Percentiles rank a stretch among this genome's conserved stretches.
Evolutionary conservation across 2,888 invertebrate genomes (phyloP).

Genomic region (Apodemia hepburni): DNA sequence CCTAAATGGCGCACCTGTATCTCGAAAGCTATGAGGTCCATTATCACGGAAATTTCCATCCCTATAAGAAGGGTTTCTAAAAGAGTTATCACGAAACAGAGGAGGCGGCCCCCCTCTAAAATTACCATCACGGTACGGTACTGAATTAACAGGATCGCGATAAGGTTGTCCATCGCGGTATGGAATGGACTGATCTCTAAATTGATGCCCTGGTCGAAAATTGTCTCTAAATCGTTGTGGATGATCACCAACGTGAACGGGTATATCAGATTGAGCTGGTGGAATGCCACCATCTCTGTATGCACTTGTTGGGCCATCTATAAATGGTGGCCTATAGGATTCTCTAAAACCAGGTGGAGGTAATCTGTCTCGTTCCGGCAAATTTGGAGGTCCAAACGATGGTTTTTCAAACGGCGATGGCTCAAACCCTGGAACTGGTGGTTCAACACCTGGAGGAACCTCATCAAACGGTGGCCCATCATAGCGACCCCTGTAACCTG

Average conservation of each 20-base stretch:
- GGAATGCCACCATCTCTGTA: conserved; percentile 54
- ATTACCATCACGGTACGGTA: conserved; percentile 54
- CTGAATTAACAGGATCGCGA: conserved; percentile 50
- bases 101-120: conserved; percentile 57
- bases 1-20: conserved; percentile 53
- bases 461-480: conserved; percentile 76
- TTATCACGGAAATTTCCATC: conserved; percentile 62
- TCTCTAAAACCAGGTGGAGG: conserved; percentile 61
- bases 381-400: conserved; percentile 54
- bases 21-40: conserved; percentile 58
- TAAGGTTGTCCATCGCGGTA: conserved; percentile 49
- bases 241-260: conserved; percentile 63
- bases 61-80: conserved; percentile 57
- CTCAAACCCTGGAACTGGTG: conserved; percentile 82
- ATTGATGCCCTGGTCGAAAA: conserved; percentile 56
- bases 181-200: conserved; percentile 58
- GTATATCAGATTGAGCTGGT: conserved; percentile 54
- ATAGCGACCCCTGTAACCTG: conserved; percentile 65
- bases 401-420: conserved; percentile 76
- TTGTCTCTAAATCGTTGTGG: conserved; percentile 60
- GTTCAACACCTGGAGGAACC: conserved; percentile 82
- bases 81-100: conserved; percentile 57
- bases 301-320: conserved; percentile 47
- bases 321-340: conserved; percentile 55
- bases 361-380: conserved; percentile 60